Evolutionary conservation across 2,797 vertebrate species (phyloP).

Genomic region (Esox lucius): DNA sequence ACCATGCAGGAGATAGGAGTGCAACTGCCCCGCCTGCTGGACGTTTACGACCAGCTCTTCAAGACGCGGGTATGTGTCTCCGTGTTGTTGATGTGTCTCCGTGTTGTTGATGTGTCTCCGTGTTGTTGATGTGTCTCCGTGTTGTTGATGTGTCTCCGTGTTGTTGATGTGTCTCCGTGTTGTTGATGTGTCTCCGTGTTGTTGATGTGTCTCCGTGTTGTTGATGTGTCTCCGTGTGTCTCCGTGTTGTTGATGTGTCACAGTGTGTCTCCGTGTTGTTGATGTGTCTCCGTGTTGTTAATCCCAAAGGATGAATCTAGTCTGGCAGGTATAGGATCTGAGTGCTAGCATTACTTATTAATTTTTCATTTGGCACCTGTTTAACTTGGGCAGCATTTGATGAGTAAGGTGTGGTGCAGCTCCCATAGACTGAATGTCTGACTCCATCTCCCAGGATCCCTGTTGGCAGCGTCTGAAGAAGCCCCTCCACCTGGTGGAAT

Average conservation of each 20-base stretch:
- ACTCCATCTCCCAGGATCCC: slow-evolving; percentile 79
- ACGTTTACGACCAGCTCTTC: slow-evolving; percentile 96
- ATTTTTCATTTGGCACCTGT: background rate
- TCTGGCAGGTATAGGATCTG: background rate
- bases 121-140: background rate
- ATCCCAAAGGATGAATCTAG: background rate
- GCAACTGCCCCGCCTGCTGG: slow-evolving; percentile 85
- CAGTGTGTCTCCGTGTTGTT: background rate
- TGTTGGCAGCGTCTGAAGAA: slow-evolving; percentile 93
- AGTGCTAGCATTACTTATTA: background rate
- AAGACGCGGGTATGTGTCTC: slow-evolving; percentile 84
- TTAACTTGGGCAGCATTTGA: background rate
- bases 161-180: background rate
- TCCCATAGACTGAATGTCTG: background rate
- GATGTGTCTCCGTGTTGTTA: background rate
- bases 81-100: background rate
- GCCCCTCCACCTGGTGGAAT: slow-evolving; percentile 92
- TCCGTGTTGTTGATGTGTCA: background rate
- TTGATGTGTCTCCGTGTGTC: background rate
- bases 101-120: background rate
- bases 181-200: background rate
- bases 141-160: background rate
- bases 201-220: slow-evolving; percentile 32
- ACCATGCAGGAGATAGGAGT: slow-evolving; percentile 96
- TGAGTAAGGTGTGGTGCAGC: background rate